Conservation (phyloP, 2,888 invertebrate species). For the Stenchaetothrips biformis region DNA sequence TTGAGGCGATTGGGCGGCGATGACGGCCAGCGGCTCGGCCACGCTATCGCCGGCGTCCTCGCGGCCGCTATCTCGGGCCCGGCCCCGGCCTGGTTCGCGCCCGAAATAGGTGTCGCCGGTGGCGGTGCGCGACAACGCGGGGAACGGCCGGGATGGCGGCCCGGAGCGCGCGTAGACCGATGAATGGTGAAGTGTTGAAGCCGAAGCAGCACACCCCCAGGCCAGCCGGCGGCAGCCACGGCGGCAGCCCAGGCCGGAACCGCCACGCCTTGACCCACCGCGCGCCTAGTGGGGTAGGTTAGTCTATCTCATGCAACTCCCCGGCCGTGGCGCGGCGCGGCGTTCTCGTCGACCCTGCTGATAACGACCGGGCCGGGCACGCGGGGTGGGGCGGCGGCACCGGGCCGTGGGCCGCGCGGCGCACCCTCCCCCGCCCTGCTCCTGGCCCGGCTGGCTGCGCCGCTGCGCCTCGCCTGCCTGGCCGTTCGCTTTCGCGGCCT, state of each 20-base stretch:
- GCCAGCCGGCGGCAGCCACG: conserved; percentile 30
- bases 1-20: not conserved
- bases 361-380: not conserved
- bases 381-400: not conserved
- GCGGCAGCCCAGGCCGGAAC: conserved; percentile 30
- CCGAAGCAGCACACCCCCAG: conserved; percentile 3
- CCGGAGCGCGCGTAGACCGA: not conserved
- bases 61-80: not conserved
- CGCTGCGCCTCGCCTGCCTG: conserved; percentile 28
- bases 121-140: too few species aligned
- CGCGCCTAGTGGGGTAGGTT: conserved; percentile 17
- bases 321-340: not conserved
- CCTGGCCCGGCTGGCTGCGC: conserved; percentile 27
- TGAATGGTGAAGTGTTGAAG: not conserved
- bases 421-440: conserved; percentile 30
- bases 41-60: not conserved
- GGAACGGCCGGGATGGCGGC: not conserved
- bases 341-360: not conserved
- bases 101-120: not conserved
- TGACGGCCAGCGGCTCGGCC: not conserved
- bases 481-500: conserved; percentile 9
- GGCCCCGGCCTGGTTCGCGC: not conserved
- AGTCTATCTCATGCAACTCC: conserved; percentile 17
- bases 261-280: conserved; percentile 32
- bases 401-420: conserved; percentile 27